Evolutionary conservation across 2,888 invertebrate genomes (phyloP), one percentile per base, ranked within the genome.

Genomic region (Galerucella pusilla): DNA sequence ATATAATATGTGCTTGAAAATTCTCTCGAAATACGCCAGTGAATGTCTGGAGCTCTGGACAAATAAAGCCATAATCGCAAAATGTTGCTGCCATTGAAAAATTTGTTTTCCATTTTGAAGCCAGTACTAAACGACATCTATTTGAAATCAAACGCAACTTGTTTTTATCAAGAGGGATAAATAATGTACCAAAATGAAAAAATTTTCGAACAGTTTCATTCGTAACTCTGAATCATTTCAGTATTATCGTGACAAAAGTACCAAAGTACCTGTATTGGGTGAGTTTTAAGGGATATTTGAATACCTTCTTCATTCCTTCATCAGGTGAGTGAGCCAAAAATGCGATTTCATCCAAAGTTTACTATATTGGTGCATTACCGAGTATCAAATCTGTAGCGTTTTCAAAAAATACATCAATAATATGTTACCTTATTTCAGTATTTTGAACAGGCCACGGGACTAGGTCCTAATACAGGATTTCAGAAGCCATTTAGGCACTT

Each of bases 101-200:
- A 69, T 68, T 68, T 71, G 73, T 71, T 71, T 77, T 67, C 78
- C 78, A 78, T 74, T 80, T 79, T 69, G 66, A 74, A 75, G 75
- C 77, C 75, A 46, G 73, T 46, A 75, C 76, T 70, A 78, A 78
- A 79, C 69, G 78, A 74, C 68, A 54, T 70, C 78, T 75, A 59
- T 60, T 77, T 79, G 77, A 78, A 75, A 78, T 80, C 78, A 77
- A 78, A 79, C 77, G 78, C 78, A 78, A 80, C 80, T 79, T 80
- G 80, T 80, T 80, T 79, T 79, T 70, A 76, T 59, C 35, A 66
- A 35, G 68, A 67, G 42, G 25, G 20, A 1, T 66, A 75, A 78
- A 73, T 76, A 78, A 73, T 76, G 75, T 74, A 76, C 78, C 69
- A 72, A 73, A 75, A 75, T 71, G 63, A 68, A 70, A 61, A 63